These are phyloP conservation scores for Drosophila triauraria DNA, from an alignment of 1,140 invertebrate species.

Conservation along the genomic window DNA sequence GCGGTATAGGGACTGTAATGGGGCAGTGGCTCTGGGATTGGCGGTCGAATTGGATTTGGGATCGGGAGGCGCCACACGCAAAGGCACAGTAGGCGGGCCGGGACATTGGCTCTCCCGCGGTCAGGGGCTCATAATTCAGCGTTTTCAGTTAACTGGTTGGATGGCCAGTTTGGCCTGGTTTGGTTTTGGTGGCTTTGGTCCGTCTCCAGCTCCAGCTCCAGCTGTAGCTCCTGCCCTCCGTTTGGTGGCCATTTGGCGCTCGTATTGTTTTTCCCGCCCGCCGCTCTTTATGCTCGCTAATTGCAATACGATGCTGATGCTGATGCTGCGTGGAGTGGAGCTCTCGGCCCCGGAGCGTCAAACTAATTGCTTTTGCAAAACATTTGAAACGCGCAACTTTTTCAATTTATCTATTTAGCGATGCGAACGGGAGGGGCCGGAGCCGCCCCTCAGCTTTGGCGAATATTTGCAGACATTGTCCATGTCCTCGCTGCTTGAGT, in stretches of 20 bases:
- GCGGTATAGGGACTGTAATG: neutral
- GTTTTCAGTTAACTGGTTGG: constrained; percentile 63
- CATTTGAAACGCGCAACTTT: constrained; percentile 67
- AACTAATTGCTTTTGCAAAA: constrained; percentile 80
- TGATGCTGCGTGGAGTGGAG: constrained; percentile 50
- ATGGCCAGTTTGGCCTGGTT: constrained; percentile 29
- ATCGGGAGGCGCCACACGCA: constrained; percentile 15
- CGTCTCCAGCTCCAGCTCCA: neutral
- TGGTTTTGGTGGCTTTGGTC: constrained; percentile 24
- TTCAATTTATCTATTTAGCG: constrained; percentile 73
- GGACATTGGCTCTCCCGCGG: constrained; percentile 23
- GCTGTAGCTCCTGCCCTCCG: constrained; percentile 2
- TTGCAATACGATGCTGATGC: constrained; percentile 82
- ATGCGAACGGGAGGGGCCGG: constrained; percentile 16
- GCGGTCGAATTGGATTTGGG: constrained; percentile 40
- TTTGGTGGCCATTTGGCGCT: constrained; percentile 54
- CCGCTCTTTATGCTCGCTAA: constrained; percentile 72
- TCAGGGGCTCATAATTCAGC: constrained; percentile 68
- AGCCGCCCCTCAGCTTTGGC: constrained; percentile 17
- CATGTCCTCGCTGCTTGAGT: constrained; percentile 18
- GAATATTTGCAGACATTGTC: constrained; percentile 44
- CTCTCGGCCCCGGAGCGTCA: constrained; percentile 46
- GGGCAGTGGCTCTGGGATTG: constrained; percentile 6
- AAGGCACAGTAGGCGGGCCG: constrained; percentile 16
- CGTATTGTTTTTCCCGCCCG: constrained; percentile 61